Percentiles rank a stretch among this genome's conserved stretches.
Evolutionary conservation across 2,888 invertebrate genomes (phyloP).

Genomic region (Sylvicola cinctus): DNA sequence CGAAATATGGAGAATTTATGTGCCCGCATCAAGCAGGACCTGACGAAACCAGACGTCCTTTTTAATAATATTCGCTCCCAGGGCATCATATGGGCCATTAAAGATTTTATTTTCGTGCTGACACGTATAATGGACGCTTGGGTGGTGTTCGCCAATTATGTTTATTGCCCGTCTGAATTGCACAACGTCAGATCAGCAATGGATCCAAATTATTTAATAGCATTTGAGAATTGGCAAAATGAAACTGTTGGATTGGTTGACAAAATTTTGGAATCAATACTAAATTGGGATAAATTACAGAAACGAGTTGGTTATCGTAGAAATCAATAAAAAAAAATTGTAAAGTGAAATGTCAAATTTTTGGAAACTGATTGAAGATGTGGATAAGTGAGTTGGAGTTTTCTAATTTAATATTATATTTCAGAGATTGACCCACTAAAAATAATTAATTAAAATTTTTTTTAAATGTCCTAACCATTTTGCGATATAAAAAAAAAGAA

Average conservation of each 20-base stretch:
- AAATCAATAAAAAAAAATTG: no score
- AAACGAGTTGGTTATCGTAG: no score
- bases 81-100: constrained; percentile 55
- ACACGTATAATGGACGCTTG: constrained; percentile 50
- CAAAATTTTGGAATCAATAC: neutral
- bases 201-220: neutral
- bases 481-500: no score
- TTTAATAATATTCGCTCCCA: constrained; percentile 52
- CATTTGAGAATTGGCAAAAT: neutral
- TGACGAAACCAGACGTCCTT: constrained; percentile 47
- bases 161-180: constrained; percentile 17
- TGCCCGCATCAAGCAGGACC: constrained; percentile 47
- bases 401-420: no score
- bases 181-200: neutral
- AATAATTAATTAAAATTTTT: no score
- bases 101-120: constrained; percentile 55
- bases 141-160: constrained; percentile 46
- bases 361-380: no score
- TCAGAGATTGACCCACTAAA: no score
- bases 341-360: no score
- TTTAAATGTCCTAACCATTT: no score
- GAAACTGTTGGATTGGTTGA: neutral
- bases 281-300: neutral
- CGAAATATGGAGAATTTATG: constrained; percentile 54
- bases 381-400: no score